Percentiles rank a stretch among this genome's conserved stretches.
phyloP scores from a whole-genome alignment of 2,888 invertebrate species.

The Noctua pronuba region DNA sequence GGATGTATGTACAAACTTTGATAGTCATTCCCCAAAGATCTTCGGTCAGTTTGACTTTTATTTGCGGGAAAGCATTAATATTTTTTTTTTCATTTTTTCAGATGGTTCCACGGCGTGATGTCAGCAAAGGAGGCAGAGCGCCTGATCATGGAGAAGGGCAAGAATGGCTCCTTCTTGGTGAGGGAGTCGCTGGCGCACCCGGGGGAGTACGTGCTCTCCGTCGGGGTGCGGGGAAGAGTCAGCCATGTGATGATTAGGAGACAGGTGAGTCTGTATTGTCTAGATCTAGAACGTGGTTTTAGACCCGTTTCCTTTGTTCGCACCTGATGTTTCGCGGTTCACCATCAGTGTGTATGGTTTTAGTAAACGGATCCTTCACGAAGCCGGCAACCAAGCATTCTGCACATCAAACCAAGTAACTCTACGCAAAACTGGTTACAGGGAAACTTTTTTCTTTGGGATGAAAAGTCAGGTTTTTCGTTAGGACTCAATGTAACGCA shows the following conservation, averaged over 20 bases:
- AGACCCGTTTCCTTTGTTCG: background rate
- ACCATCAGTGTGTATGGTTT: background rate
- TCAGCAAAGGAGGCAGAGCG: conserved; percentile 98
- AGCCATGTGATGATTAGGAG: conserved; percentile 99
- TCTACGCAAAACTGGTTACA: too few species aligned
- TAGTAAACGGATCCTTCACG: too few species aligned
- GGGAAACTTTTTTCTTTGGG: too few species aligned
- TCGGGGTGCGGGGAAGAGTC: conserved; percentile 97
- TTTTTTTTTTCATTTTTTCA: too few species aligned
- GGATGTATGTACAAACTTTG: too few species aligned
- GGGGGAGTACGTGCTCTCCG: conserved; percentile 98
- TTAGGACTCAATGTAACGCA: too few species aligned
- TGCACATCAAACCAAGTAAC: too few species aligned
- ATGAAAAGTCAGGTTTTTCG: too few species aligned
- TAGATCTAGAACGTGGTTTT: background rate
- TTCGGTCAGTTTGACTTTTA: too few species aligned
- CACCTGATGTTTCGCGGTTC: background rate
- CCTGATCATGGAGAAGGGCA: conserved; percentile 97
- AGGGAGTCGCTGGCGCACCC: conserved; percentile 99
- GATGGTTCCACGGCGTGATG: conserved; percentile 97
- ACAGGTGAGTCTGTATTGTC: conserved; percentile 84
- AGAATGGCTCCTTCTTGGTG: conserved; percentile 98
- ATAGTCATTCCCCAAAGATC: too few species aligned
- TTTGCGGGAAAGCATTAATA: too few species aligned
- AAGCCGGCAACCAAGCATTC: too few species aligned